These are phyloP conservation scores for Aporrectodea caliginosa DNA, from an alignment of 1,140 invertebrate species.

Conservation along the genomic window DNA sequence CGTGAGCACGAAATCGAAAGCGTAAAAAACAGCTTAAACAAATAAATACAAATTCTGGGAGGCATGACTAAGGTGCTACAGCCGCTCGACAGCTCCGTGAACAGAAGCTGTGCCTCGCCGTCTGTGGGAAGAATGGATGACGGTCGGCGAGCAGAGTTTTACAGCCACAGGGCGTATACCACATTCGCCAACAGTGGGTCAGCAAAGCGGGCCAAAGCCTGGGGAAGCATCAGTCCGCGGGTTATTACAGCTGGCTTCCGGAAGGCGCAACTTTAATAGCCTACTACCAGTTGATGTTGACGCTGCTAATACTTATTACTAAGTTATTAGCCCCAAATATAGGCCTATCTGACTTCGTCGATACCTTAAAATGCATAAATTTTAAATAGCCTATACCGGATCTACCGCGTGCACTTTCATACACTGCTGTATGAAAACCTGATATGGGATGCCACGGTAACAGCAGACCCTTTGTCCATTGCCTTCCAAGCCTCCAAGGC, in stretches of 20 bases:
- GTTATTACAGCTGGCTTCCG: neutral
- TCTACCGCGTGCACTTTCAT: too few relatives aligned
- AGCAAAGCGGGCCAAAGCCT: neutral
- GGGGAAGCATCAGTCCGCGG: neutral
- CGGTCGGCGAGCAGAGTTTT: neutral
- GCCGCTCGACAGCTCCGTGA: neutral
- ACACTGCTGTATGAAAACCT: too few relatives aligned
- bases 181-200: neutral
- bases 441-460: too few relatives aligned
- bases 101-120: neutral
- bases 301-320: too few relatives aligned
- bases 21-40: neutral
- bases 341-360: too few relatives aligned
- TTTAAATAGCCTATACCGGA: too few relatives aligned
- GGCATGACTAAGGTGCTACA: neutral
- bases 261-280: neutral
- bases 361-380: too few relatives aligned
- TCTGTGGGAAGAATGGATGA: neutral
- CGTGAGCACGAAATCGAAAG: neutral
- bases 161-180: neutral
- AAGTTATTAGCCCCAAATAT: too few relatives aligned
- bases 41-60: neutral
- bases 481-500: too few relatives aligned
- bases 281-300: too few relatives aligned
- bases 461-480: too few relatives aligned